phyloP scores from a whole-genome alignment of 2,113 vertebrate genomes.

The Antigone vipio region DNA sequence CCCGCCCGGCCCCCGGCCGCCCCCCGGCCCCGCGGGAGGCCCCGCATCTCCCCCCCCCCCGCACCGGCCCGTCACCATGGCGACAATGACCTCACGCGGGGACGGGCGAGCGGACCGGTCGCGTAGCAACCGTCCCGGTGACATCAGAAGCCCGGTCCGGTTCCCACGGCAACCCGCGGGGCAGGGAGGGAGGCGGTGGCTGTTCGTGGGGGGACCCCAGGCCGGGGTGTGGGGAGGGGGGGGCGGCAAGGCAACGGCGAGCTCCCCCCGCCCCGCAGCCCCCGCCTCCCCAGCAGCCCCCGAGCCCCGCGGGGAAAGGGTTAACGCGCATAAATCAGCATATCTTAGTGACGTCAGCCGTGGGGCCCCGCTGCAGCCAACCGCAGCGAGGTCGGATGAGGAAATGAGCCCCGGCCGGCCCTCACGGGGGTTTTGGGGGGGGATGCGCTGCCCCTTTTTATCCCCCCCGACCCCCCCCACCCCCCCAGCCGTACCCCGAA shows the following conservation, averaged over 20 bases:
- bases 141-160: constrained; percentile 66
- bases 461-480: too few relatives aligned
- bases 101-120: constrained; percentile 45
- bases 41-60: not conserved
- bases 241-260: not conserved
- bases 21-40: not conserved
- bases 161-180: constrained; percentile 71
- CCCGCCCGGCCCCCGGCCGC: not conserved
- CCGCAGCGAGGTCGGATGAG: not conserved
- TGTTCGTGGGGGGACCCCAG: not conserved
- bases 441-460: too few relatives aligned
- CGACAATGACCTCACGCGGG: constrained; percentile 56
- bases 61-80: constrained; percentile 4
- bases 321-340: not conserved
- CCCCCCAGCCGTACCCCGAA: not conserved
- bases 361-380: not conserved
- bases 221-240: not conserved
- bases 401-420: not conserved
- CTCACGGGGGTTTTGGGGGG: too few relatives aligned
- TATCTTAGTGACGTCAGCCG: not conserved
- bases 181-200: not conserved
- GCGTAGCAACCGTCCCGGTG: constrained; percentile 65
- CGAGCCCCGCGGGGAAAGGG: not conserved
- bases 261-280: not conserved
- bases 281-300: not conserved